A percentile compares a stretch with the other conserved stretches of the same genome.
phyloP scores from a whole-genome alignment of 2,888 invertebrate species.

The Agrochola lychnidis region DNA sequence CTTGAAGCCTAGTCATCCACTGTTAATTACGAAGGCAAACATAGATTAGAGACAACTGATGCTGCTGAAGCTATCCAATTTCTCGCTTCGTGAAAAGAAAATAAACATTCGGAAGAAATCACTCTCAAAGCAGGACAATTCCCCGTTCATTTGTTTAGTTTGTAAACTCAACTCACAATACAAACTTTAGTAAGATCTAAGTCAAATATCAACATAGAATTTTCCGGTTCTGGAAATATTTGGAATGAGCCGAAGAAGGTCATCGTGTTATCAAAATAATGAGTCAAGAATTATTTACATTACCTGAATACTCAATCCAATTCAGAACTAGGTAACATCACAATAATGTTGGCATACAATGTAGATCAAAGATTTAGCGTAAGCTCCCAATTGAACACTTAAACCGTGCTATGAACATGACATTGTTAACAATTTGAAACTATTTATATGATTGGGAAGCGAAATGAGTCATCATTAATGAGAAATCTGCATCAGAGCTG shows the following conservation, averaged over 20 bases:
- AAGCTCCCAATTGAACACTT: neutral
- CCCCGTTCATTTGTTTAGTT: constrained; percentile 34
- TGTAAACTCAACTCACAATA: constrained; percentile 19
- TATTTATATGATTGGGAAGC: neutral
- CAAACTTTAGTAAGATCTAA: constrained; percentile 20
- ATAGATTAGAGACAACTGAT: constrained; percentile 79
- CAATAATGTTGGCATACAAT: neutral
- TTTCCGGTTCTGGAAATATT: constrained; percentile 25
- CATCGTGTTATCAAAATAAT: constrained; percentile 19
- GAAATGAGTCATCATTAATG: neutral
- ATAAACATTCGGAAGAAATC: constrained; percentile 54
- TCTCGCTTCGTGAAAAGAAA: constrained; percentile 68
- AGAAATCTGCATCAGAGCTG: neutral
- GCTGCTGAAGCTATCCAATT: constrained; percentile 77
- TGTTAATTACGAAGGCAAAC: constrained; percentile 81
- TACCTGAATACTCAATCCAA: constrained; percentile 3
- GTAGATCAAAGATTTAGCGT: constrained; percentile 4
- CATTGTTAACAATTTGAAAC: neutral
- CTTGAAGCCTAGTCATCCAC: constrained; percentile 80
- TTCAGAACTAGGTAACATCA: neutral
- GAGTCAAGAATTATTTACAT: constrained; percentile 2
- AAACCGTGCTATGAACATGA: constrained; percentile 7
- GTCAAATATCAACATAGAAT: constrained; percentile 28
- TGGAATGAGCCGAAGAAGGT: constrained; percentile 11
- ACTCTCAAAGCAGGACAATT: constrained; percentile 39